Base-by-base conservation (phyloP, 2,113 vertebrate genomes). In the Catharus bicknelli region DNA sequence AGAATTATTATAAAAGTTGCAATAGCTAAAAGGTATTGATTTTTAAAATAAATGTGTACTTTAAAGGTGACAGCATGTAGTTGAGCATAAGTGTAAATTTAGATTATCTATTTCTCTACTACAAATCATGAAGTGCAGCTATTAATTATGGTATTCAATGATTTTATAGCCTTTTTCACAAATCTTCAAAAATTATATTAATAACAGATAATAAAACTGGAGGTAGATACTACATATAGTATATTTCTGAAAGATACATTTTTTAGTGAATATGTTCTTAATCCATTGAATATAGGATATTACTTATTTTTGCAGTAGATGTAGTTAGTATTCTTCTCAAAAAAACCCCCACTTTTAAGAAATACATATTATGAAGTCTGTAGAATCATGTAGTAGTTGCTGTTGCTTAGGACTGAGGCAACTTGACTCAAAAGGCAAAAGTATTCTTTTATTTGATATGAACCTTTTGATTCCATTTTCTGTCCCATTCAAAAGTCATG, bases 1-100 rank as follows among this genome's bases (percentile, higher is more conserved):
- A 53, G 80, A 88, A 22, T 57, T 30, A 83, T 85, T 90, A 59
- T 80, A 45, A 91, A 94, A 95, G 40, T 86, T 91, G 32, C 29
- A 80, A 22, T 38, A 57, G 91, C 64, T 96, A 94, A 90, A 94
- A 94, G 90, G 75, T 95, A 96, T 96, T 83, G 82, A 95, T 95
- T 95, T 93, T 92, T 63, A 25, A 85, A 85, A 91, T 55, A 88
- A 85, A 81, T 75, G 67, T 67, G 29, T 86, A 67, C 30, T 83
- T 79, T 92, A 88, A 92, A 94, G 55, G 47, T 89, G 74, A 85
- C 43, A 82, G n/a, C 4, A 16, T 58, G 27, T 48, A 79, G 51
- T 42, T 90, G 20, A 82, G 55, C 32, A 23, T 59, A 79, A 84
- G 19, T 53, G 40, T 85, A 78, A 68, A 86, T 91, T 90, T 27